Base-by-base conservation (phyloP, 2,113 vertebrate genomes). In the Trematomus loennbergii region DNA sequence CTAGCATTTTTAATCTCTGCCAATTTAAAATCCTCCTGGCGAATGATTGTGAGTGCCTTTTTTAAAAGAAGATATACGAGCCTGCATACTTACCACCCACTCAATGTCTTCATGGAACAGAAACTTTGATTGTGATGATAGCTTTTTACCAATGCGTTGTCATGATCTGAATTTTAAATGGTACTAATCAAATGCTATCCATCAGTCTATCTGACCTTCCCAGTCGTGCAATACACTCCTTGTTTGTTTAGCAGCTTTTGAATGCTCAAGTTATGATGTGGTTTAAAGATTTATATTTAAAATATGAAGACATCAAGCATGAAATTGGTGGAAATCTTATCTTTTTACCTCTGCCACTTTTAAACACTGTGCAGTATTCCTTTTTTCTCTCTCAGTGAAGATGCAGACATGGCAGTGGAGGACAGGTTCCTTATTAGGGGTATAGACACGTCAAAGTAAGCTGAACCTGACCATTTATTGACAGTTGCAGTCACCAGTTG, bases 281-380 rank as follows among this genome's bases (percentile, higher is more conserved):
- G 53, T 52, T 71, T 43, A 40, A 50, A 74, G 22, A 20, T 59
- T 10, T 25, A 53, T 61, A 40, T n/a, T 50, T 18, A 58, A 67
- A 78, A 59, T 16, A 20, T 25, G 48, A 75, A 57, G 43, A 52
- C 61, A 18, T 72, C 20, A 64, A 85, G 58, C 52, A 72, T 82
- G 66, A 77, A 79, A 85, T 85, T 43, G 73, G 63, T 70, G 40
- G 53, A 74, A 69, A 66, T 49, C 63, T 16, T 59, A 57, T 70
- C 46, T 36, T 76, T 36, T 64, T 62, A 71, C 16, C 20, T 61
- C 43, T 4, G 18, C 18, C 36, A 61, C 11, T 77, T 54, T 12
- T 33, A 50, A 57, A 78, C 64, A 18, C 10, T 9, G 11, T 43
- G 46, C 17, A 57, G 16, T 46, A 46, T 75, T 64, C 12, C 12